Evolutionary conservation across 2,113 vertebrate species (phyloP), one percentile per base, ranked within the genome.

Genomic region (Struthidea cinerea): DNA sequence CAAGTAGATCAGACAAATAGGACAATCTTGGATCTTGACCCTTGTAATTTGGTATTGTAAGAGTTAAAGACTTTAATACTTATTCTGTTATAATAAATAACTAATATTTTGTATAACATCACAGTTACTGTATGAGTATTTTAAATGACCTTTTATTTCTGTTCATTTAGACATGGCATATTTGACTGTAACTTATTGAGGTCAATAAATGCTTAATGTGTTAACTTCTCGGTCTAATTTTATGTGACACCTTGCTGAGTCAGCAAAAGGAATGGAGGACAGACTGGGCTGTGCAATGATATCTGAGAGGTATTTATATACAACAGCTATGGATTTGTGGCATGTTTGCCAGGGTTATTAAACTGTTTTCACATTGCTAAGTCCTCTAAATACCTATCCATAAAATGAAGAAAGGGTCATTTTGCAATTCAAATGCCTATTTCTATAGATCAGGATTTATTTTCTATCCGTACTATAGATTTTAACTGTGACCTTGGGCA

Each of bases 161-260:
- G 47, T 80, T 90, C 74, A 90, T 91, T 93, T 90, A 88, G 82
- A 59, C 13, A 55, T 28, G 30, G 60, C 75, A 47, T 84, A 91
- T 93, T 95, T 88, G 59, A 74, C 79, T 60, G 64, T 80, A 86
- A 92, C 47, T 88, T 83, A 92, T 6, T 83, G 79, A 93, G 92
- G 95, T 93, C 96, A 86, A 94, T 97, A 96, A 93, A 93, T 86
- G 75, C 56, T 92, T 96, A 84, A 94, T 88, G 79, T 44, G 52
- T 81, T 96, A 91, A 68, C 39, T 23, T 92, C 68, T 64, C 28
- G 9, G 88, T 77, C n/a, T 92, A 75, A 94, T 92, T 96, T 94
- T 92, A 86, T 67, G 35, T 86, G 94, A 92, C 92, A 93, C 24
- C 49, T 88, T 84, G 68, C 84, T 94, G 79, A 96, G 55, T 35